Percentiles rank a stretch among this genome's conserved stretches.
Evolutionary conservation across 2,113 vertebrate genomes (phyloP).

Genomic region (Larimichthys polyactis): DNA sequence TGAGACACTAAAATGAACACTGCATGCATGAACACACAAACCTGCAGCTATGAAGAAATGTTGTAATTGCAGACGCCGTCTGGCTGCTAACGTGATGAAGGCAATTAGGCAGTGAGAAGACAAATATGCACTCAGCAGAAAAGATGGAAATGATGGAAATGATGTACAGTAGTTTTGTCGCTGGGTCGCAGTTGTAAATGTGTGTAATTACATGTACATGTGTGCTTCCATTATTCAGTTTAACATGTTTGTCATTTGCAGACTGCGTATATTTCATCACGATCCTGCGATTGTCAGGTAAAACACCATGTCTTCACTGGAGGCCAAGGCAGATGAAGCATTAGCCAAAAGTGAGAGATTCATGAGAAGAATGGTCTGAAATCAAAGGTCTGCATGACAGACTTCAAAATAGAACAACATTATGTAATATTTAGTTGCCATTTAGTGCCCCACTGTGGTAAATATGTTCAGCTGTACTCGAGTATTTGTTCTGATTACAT

Average conservation of each 20-base stretch:
- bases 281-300: background rate
- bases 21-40: constrained; percentile 10
- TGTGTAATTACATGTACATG: background rate
- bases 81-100: constrained; percentile 1
- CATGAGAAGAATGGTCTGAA: background rate
- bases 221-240: background rate
- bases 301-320: background rate
- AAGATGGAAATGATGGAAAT: constrained; percentile 9
- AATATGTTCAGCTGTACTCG: too few relatives aligned
- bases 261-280: background rate
- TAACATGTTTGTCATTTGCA: background rate
- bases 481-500: too few relatives aligned
- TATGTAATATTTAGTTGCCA: too few relatives aligned
- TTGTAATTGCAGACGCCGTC: background rate
- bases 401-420: too few relatives aligned
- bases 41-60: background rate
- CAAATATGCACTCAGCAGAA: constrained; percentile 2
- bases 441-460: too few relatives aligned
- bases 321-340: too few relatives aligned
- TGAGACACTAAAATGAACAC: background rate
- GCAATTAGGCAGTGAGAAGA: constrained; percentile 12
- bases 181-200: background rate
- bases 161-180: background rate
- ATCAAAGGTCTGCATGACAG: too few relatives aligned
- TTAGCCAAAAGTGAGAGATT: background rate